phyloP scores from a whole-genome alignment of 2,113 vertebrate species.

The Ammodytes dubius region DNA sequence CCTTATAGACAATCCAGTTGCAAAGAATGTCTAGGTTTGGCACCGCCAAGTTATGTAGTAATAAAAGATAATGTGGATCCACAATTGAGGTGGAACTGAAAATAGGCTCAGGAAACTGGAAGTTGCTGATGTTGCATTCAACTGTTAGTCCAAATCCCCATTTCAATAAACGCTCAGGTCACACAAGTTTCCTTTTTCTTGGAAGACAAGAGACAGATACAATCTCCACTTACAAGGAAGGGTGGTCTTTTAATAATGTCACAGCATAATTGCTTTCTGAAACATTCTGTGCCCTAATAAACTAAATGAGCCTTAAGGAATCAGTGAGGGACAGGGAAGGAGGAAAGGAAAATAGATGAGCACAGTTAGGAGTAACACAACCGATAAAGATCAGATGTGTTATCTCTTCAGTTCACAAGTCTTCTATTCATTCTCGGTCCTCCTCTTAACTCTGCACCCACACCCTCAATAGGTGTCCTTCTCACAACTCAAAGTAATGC shows the following conservation, averaged over 20 bases:
- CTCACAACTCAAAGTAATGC: constrained; percentile 65
- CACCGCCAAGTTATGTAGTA: constrained; percentile 19
- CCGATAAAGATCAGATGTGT: constrained; percentile 68
- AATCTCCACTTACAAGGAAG: constrained; percentile 75
- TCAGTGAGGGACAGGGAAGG: constrained; percentile 43
- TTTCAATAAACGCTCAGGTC: constrained; percentile 57
- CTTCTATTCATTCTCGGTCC: constrained; percentile 54
- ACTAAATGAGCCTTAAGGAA: constrained; percentile 80
- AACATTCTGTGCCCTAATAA: constrained; percentile 84
- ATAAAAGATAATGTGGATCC: constrained; percentile 43
- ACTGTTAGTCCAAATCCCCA: constrained; percentile 48
- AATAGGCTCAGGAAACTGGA: constrained; percentile 44
- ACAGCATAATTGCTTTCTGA: constrained; percentile 83
- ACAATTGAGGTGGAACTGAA: constrained; percentile 41
- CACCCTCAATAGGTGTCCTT: constrained; percentile 58
- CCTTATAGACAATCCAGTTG: constrained; percentile 43
- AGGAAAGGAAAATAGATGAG: constrained; percentile 24
- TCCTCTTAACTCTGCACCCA: constrained; percentile 50
- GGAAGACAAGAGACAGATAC: constrained; percentile 63
- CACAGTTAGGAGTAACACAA: constrained; percentile 52
- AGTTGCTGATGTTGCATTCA: constrained; percentile 73
- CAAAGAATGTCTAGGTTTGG: constrained; percentile 33
- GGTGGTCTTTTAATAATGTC: constrained; percentile 81
- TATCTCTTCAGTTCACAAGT: constrained; percentile 74
- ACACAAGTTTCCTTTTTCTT: constrained; percentile 63